phyloP scores from a whole-genome alignment of 2,113 vertebrate genomes.

The Indicator maculatus region DNA sequence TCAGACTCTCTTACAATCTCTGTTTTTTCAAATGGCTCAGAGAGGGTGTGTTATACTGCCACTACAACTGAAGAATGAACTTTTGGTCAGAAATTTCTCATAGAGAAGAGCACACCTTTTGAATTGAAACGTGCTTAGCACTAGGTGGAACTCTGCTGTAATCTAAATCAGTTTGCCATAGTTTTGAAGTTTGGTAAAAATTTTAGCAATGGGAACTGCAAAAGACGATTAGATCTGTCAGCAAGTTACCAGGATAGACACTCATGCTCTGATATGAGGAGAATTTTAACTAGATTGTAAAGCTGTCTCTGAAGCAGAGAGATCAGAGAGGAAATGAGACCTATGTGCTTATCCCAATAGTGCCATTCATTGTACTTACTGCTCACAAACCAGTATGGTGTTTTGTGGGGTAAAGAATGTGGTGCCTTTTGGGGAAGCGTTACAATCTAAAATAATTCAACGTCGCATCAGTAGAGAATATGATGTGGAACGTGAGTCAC shows the following conservation, averaged over 20 bases:
- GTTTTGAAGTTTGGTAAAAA: not conserved
- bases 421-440: not conserved
- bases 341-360: not conserved
- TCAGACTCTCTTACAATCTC: not conserved
- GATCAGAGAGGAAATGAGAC: not conserved
- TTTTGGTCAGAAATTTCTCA: not conserved
- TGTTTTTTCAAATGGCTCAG: not conserved
- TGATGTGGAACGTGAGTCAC: not conserved
- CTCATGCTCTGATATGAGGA: not conserved
- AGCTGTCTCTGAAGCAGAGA: not conserved
- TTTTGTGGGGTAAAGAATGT: not conserved
- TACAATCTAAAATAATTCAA: not conserved
- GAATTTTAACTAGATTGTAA: not conserved
- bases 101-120: not conserved
- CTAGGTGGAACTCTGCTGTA: slow-evolving; percentile 72
- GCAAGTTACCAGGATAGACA: not conserved
- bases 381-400: not conserved
- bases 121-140: slow-evolving; percentile 31
- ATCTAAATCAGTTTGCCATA: slow-evolving; percentile 39
- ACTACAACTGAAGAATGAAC: not conserved
- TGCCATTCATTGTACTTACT: rapidly evolving
- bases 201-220: not conserved
- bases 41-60: not conserved
- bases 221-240: not conserved
- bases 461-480: not conserved